Evolutionary conservation across 2,797 vertebrate genomes (phyloP).

Genomic region (Melanotaenia trifasciata): DNA sequence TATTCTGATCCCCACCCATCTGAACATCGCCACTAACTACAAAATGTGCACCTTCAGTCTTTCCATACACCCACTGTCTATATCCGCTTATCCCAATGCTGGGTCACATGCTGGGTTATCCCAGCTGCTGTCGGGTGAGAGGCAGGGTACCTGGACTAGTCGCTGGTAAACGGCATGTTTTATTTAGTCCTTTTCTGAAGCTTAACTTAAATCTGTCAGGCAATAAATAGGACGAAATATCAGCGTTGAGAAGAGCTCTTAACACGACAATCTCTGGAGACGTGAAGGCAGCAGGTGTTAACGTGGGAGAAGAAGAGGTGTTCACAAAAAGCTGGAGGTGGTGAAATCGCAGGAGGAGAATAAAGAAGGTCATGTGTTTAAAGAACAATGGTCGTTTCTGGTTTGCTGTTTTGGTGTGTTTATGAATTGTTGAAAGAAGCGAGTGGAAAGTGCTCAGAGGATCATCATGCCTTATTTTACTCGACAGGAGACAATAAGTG

Average conservation of each 20-base stretch:
- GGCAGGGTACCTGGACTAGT: too few species aligned
- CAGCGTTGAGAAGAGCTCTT: slow-evolving; percentile 25
- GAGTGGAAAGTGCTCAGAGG: slow-evolving; percentile 70
- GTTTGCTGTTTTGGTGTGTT: slow-evolving; percentile 70
- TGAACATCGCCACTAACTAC: slow-evolving; percentile 83
- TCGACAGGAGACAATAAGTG: slow-evolving; percentile 28
- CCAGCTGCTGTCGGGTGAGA: too few species aligned
- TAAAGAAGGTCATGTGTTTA: slow-evolving; percentile 44
- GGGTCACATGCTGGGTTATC: too few species aligned
- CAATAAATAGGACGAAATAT: slow-evolving; percentile 44
- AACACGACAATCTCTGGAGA: slow-evolving; percentile 66
- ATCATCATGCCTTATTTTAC: slow-evolving; percentile 58
- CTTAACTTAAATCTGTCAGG: slow-evolving; percentile 45
- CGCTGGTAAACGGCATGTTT: too few species aligned
- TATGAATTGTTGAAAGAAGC: slow-evolving; percentile 67
- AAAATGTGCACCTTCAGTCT: slow-evolving; percentile 66
- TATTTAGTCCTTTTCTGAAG: background rate
- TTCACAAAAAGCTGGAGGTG: slow-evolving; percentile 47
- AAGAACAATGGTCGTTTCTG: slow-evolving; percentile 52
- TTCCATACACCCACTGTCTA: background rate
- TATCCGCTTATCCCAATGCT: too few species aligned
- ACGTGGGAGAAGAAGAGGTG: slow-evolving; percentile 48
- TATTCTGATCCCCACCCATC: slow-evolving; percentile 41
- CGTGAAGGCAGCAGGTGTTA: slow-evolving; percentile 50
- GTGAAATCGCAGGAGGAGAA: slow-evolving; percentile 43